Conservation (phyloP, 37 sponge, comb jelly and placozoan genomes). For the Amphimedon queenslandica region DNA sequence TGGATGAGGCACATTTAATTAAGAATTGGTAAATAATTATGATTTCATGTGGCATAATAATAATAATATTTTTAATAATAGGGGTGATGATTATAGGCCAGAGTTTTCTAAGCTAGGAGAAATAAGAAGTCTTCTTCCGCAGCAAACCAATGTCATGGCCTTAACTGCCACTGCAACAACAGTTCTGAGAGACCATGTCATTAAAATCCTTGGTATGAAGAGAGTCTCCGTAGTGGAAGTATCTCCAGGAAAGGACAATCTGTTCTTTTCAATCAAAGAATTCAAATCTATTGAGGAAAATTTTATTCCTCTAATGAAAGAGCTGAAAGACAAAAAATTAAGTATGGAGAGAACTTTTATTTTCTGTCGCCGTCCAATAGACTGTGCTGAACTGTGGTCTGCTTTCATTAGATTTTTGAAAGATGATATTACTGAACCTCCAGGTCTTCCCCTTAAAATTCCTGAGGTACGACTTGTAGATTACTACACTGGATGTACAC, state of each 20-base stretch:
- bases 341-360: neutral
- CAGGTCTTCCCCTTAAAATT: neutral
- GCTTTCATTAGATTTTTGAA: neutral
- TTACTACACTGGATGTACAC: neutral
- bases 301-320: neutral
- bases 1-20: neutral
- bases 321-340: neutral
- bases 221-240: neutral
- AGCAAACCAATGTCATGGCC: slow-evolving; percentile 24
- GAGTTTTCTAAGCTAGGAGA: slow-evolving; percentile 24
- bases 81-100: slow-evolving; percentile 20
- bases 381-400: neutral
- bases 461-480: neutral
- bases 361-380: neutral
- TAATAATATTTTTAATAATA: slow-evolving; percentile 2
- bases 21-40: neutral
- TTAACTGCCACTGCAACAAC: slow-evolving; percentile 34
- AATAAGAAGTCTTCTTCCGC: slow-evolving; percentile 31
- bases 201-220: slow-evolving; percentile 12
- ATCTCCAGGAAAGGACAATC: slow-evolving; percentile 16
- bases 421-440: neutral
- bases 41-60: neutral
- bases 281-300: slow-evolving; percentile 9
- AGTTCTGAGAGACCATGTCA: neutral
- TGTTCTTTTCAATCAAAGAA: slow-evolving; percentile 9